Evolutionary conservation across 2,797 vertebrate genomes (phyloP).

Genomic region (Smutsia temminckii): DNA sequence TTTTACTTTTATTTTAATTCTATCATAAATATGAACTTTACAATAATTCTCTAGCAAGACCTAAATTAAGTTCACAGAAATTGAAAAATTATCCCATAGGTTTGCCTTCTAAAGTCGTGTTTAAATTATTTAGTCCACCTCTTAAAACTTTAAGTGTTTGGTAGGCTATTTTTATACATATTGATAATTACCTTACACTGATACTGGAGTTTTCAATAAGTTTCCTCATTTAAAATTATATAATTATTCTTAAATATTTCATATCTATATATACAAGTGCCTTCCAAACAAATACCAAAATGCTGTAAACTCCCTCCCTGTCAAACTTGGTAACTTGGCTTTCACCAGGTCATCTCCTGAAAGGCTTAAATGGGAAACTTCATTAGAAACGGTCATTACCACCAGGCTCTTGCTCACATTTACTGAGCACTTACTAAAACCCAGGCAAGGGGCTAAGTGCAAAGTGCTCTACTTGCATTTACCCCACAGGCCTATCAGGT

Average conservation of each 20-base stretch:
- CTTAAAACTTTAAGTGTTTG: neutral
- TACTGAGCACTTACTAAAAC: neutral
- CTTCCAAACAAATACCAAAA: neutral
- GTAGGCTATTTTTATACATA: neutral
- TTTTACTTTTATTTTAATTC: slow-evolving; percentile 13
- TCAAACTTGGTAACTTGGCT: neutral
- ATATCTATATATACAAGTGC: neutral
- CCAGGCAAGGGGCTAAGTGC: neutral
- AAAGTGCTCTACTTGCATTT: neutral
- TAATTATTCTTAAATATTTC: neutral
- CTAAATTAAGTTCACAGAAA: neutral
- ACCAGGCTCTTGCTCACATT: neutral
- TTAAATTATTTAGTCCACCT: slow-evolving; percentile 5
- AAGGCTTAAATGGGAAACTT: neutral
- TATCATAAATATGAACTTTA: neutral
- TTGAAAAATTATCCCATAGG: slow-evolving; percentile 14
- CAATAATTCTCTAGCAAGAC: neutral
- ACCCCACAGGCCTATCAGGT: neutral
- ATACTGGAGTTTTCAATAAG: neutral
- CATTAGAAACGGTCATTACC: neutral
- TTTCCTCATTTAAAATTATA: neutral
- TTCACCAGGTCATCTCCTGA: neutral
- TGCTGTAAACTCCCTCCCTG: neutral
- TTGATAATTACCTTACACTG: neutral
- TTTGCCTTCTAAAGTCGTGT: neutral